Evolutionary conservation across 2,888 invertebrate genomes (phyloP).

Genomic region (Steinernema hermaphroditum): DNA sequence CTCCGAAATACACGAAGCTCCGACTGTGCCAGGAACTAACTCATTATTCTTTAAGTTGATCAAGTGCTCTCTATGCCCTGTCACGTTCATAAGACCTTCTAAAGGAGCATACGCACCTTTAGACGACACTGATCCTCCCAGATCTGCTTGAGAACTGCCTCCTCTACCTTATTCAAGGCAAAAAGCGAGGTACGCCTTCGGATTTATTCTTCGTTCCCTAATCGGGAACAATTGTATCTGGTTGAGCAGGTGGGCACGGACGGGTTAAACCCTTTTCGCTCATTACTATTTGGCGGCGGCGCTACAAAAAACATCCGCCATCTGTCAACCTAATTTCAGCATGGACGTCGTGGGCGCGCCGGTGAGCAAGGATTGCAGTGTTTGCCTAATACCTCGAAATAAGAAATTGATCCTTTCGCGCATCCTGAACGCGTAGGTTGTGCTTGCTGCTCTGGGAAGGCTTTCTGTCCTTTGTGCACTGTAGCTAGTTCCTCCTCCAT

Average conservation of each 20-base stretch:
- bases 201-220: background rate
- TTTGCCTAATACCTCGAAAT: slow-evolving; percentile 21
- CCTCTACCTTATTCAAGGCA: too few relatives aligned
- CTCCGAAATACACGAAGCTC: too few relatives aligned
- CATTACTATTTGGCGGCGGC: slow-evolving; percentile 28
- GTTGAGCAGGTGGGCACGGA: slow-evolving; percentile 9
- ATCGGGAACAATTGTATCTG: slow-evolving; percentile 24
- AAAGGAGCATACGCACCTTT: too few relatives aligned
- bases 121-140: too few relatives aligned
- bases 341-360: slow-evolving; percentile 13
- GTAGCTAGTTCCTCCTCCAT: too few relatives aligned
- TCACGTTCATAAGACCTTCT: too few relatives aligned
- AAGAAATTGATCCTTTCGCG: slow-evolving; percentile 4
- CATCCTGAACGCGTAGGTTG: background rate
- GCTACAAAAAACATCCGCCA: slow-evolving; percentile 30
- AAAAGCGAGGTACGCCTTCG: background rate
- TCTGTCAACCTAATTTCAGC: slow-evolving; percentile 29
- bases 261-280: slow-evolving; percentile 25
- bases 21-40: too few relatives aligned
- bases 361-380: slow-evolving; percentile 15
- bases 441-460: too few relatives aligned
- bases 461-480: too few relatives aligned
- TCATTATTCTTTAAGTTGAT: too few relatives aligned
- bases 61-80: too few relatives aligned
- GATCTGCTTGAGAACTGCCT: too few relatives aligned